phyloP scores from a whole-genome alignment of 2,113 vertebrate genomes.

The Turnix velox region DNA sequence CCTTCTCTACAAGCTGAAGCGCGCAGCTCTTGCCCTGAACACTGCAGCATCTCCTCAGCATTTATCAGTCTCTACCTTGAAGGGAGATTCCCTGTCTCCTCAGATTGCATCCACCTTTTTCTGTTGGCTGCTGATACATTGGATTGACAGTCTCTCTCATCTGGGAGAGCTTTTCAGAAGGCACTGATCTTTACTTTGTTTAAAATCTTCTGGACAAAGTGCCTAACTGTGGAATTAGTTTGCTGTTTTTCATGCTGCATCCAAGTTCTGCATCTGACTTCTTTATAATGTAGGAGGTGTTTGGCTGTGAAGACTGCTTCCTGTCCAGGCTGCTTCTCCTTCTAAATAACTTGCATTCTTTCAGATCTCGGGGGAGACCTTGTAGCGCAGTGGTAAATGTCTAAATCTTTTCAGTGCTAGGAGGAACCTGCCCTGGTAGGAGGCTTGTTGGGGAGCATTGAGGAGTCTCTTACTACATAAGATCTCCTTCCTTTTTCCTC shows the following conservation, averaged over 20 bases:
- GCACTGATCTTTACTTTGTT: background rate
- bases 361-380: background rate
- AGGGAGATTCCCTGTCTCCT: background rate
- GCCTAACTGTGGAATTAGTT: background rate
- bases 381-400: rapidly evolving
- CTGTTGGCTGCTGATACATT: background rate
- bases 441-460: background rate
- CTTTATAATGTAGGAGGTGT: background rate
- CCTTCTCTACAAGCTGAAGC: background rate
- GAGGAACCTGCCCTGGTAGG: background rate
- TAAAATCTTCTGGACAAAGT: background rate
- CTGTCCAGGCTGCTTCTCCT: background rate
- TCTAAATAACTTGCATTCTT: background rate
- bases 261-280: background rate
- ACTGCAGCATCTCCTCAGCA: background rate
- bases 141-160: background rate
- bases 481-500: background rate
- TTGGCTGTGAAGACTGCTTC: background rate
- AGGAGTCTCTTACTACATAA: background rate
- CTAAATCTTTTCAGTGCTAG: background rate
- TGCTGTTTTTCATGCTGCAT: background rate
- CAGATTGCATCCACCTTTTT: background rate
- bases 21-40: background rate
- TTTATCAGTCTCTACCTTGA: background rate
- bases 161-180: background rate